Conservation (phyloP, 2,888 invertebrate species). For the Diarsia dahlii region DNA sequence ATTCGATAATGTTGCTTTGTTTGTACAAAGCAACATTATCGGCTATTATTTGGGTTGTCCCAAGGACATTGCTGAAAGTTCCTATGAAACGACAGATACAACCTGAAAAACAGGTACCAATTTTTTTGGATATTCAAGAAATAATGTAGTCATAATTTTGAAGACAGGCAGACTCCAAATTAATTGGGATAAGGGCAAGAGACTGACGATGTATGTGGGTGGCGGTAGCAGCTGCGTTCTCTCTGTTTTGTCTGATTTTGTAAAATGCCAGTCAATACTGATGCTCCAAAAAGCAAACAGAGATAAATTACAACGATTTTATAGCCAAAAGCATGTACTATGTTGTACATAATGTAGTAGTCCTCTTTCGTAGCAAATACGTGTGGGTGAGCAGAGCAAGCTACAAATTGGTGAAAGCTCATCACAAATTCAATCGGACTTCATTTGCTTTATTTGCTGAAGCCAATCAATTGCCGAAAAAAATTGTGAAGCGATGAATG, state of each 20-base stretch:
- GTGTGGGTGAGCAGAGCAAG: conserved; percentile 64
- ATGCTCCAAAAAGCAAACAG: not conserved
- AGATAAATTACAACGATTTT: conserved; percentile 5
- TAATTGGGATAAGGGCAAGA: too few relatives aligned
- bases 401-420: conserved; percentile 83
- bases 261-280: not conserved
- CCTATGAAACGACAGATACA: too few relatives aligned
- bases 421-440: conserved; percentile 87
- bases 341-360: not conserved
- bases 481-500: conserved; percentile 68
- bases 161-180: too few relatives aligned
- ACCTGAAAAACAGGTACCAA: too few relatives aligned
- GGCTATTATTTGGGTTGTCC: too few relatives aligned
- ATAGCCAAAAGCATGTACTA: not conserved
- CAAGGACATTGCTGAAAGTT: too few relatives aligned
- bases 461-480: conserved; percentile 88
- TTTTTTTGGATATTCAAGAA: too few relatives aligned
- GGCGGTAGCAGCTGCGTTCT: not conserved
- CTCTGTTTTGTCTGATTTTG: not conserved
- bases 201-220: too few relatives aligned
- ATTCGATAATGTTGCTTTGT: too few relatives aligned
- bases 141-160: too few relatives aligned
- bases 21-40: too few relatives aligned
- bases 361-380: conserved; percentile 29
- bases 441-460: conserved; percentile 86